These are phyloP conservation scores for Noturus placidus DNA, from an alignment of 2,113 vertebrate species.

Conservation along the genomic window DNA sequence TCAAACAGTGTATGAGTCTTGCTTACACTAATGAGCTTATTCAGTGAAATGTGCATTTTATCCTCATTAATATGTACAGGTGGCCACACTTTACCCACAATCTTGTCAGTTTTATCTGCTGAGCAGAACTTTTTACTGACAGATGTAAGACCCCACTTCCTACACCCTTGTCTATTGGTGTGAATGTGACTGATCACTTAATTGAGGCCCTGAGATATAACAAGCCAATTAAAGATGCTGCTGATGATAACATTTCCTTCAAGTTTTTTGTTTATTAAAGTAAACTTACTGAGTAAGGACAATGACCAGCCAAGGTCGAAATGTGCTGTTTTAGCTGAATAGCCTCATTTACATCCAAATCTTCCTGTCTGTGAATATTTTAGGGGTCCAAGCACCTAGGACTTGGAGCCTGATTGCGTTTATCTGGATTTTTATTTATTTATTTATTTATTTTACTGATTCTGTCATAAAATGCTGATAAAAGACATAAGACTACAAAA, in stretches of 20 bases:
- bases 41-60: not conserved
- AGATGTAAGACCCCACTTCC: not conserved
- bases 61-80: constrained; percentile 36
- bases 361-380: not conserved
- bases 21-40: constrained; percentile 47
- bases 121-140: constrained; percentile 35
- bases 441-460: not conserved
- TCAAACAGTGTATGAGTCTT: not conserved
- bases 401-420: not conserved
- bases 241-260: not conserved
- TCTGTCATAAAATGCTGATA: not conserved
- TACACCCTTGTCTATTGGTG: constrained; percentile 6
- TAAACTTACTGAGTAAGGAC: not conserved
- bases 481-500: not conserved
- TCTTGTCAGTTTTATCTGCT: not conserved
- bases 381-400: not conserved
- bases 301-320: not conserved
- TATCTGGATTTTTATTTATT: not conserved
- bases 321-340: not conserved
- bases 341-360: not conserved
- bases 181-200: constrained; percentile 44
- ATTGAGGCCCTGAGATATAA: constrained; percentile 21
- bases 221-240: constrained; percentile 30
- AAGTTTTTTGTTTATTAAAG: not conserved
- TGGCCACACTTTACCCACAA: constrained; percentile 23